These are phyloP conservation scores for Netelia melanura DNA, from an alignment of 2,888 invertebrate species.

Conservation along the genomic window DNA sequence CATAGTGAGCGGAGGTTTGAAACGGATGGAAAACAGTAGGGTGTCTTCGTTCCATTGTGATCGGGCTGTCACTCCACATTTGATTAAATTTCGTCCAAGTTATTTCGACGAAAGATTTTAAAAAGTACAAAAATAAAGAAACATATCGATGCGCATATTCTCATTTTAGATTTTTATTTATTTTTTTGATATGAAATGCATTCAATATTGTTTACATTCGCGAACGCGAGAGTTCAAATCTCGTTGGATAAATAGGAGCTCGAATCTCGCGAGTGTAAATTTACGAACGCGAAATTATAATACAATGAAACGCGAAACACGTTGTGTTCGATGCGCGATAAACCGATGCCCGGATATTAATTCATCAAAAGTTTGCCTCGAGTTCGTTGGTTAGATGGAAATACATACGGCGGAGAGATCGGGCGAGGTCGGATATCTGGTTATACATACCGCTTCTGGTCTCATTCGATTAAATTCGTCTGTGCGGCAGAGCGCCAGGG, in stretches of 20 bases:
- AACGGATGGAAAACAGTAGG: too few relatives aligned
- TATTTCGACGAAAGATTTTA: too few relatives aligned
- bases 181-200: not conserved
- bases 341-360: conserved; percentile 50
- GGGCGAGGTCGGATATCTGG: not conserved
- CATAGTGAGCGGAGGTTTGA: too few relatives aligned
- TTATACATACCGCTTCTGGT: conserved; percentile 30
- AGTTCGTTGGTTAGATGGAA: not conserved
- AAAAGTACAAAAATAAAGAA: too few relatives aligned
- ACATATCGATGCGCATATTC: too few relatives aligned
- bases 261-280: not conserved
- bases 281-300: not conserved
- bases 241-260: not conserved
- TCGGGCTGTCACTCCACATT: too few relatives aligned
- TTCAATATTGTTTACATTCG: not conserved
- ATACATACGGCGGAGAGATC: not conserved
- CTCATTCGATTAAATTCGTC: conserved; percentile 54
- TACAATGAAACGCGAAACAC: not conserved
- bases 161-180: not conserved
- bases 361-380: conserved; percentile 54
- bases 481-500: conserved; percentile 11
- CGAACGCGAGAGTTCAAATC: not conserved
- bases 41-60: too few relatives aligned
- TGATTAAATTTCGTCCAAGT: too few relatives aligned
- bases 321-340: conserved; percentile 30